Evolutionary conservation across 1,140 invertebrate genomes (phyloP).

Genomic region (Psilanteris sp.): DNA sequence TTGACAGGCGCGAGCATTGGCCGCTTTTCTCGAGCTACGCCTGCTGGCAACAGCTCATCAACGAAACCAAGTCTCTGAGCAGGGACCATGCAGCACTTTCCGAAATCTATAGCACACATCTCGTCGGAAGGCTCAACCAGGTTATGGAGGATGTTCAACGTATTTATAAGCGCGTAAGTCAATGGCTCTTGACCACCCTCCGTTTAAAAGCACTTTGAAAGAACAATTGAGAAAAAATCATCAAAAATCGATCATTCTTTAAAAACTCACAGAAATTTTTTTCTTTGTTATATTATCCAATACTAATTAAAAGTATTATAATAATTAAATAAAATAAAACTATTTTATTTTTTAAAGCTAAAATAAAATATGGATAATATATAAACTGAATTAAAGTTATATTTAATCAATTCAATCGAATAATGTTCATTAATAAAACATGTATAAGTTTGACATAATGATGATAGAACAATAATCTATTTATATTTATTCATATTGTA

Average conservation of each 20-base stretch:
- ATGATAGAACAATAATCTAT: too few relatives aligned
- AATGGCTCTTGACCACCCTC: conserved; percentile 15
- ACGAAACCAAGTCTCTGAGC: conserved; percentile 91
- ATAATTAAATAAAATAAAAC: too few relatives aligned
- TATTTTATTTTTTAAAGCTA: too few relatives aligned
- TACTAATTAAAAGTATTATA: too few relatives aligned
- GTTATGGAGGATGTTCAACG: conserved; percentile 94
- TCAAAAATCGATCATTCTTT: conserved; percentile 17
- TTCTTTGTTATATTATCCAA: too few relatives aligned
- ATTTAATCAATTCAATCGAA: too few relatives aligned
- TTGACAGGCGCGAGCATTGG: conserved; percentile 92
- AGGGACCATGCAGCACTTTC: conserved; percentile 92
- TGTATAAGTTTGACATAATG: too few relatives aligned
- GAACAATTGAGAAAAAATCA: not conserved
- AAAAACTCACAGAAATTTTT: too few relatives aligned
- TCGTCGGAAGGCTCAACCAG: conserved; percentile 89
- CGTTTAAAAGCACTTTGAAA: not conserved
- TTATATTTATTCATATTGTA: too few relatives aligned
- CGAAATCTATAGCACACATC: conserved; percentile 92
- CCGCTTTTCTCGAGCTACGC: conserved; percentile 93
- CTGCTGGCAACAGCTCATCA: conserved; percentile 94
- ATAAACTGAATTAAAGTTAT: too few relatives aligned
- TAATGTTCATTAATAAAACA: too few relatives aligned
- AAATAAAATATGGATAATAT: too few relatives aligned
- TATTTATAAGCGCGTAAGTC: conserved; percentile 90